Evolutionary conservation across 30 jellyfish, hydroid and myxozoan genomes (phyloP).

Genomic region (Aurelia aurita): DNA sequence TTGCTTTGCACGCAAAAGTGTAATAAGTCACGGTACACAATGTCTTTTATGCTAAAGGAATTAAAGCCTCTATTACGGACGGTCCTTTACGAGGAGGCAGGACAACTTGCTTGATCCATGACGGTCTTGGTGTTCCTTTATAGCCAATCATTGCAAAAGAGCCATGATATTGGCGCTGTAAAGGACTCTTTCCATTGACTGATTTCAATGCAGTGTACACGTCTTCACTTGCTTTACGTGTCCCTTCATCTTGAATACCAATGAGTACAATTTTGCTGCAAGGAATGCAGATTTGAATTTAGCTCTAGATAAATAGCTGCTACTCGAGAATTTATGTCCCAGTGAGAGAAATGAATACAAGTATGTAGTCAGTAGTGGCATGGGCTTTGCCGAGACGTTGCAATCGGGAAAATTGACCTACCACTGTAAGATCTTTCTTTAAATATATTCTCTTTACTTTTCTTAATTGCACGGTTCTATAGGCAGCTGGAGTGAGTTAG

Average conservation of each 20-base stretch:
- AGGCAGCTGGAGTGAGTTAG: no score
- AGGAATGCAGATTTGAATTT: not conserved
- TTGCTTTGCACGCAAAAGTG: no score
- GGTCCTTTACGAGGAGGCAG: constrained; percentile 84
- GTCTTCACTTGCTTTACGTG: constrained; percentile 3
- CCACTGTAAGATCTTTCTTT: no score
- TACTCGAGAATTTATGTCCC: not conserved
- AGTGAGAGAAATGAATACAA: not conserved
- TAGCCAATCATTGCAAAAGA: constrained; percentile 93
- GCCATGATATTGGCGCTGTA: constrained; percentile 83
- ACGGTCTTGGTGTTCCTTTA: constrained; percentile 75
- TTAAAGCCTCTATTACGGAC: constrained; percentile 54
- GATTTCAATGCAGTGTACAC: constrained; percentile 28
- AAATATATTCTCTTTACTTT: no score
- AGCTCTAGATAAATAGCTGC: not conserved
- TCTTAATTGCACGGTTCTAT: no score
- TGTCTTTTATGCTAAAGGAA: constrained; percentile 28
- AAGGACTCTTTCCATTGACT: constrained; percentile 68
- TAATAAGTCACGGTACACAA: no score
- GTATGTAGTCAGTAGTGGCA: no score
- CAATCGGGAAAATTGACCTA: no score
- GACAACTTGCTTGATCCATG: constrained; percentile 73
- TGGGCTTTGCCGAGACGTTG: no score
- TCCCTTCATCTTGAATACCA: constrained; percentile 70
- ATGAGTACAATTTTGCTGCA: constrained; percentile 45